Evolutionary conservation across 2,888 invertebrate genomes (phyloP).

Genomic region (Argyra leucocephala): DNA sequence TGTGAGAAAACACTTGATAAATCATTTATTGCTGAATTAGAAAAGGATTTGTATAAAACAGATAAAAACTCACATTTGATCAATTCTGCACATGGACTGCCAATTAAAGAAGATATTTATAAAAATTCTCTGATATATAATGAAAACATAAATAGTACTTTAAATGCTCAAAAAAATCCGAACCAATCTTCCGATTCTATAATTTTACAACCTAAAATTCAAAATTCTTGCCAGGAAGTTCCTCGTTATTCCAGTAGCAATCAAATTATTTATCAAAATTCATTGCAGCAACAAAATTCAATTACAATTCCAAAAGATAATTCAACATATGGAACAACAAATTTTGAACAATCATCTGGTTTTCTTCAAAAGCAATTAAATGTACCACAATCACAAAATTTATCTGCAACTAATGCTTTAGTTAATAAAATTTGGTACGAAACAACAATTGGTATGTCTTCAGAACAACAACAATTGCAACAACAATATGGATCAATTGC

Average conservation of each 20-base stretch:
- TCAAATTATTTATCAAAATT: conserved; percentile 9
- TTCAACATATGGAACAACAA: conserved; percentile 2
- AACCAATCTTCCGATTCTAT: conserved; percentile 9
- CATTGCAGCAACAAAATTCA: neutral
- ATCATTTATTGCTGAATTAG: conserved; percentile 55
- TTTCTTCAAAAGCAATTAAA: conserved; percentile 35
- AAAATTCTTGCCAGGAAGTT: conserved; percentile 16
- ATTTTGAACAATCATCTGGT: conserved; percentile 12
- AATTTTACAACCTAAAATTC: conserved; percentile 23
- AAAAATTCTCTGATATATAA: conserved; percentile 35
- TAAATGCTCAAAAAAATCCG: neutral
- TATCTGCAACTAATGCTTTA: conserved; percentile 38
- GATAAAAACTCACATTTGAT: conserved; percentile 35
- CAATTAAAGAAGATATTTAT: conserved; percentile 35
- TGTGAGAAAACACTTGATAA: conserved; percentile 47
- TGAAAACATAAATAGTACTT: conserved; percentile 20
- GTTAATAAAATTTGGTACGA: conserved; percentile 49
- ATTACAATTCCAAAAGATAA: neutral
- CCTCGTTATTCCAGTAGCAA: neutral
- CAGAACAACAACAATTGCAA: conserved; percentile 29
- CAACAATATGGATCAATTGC: conserved; percentile 26
- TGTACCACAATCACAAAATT: conserved; percentile 27
- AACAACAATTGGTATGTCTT: conserved; percentile 20
- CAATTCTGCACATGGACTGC: conserved; percentile 37
- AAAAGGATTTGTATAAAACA: conserved; percentile 49